A percentile compares a stretch with the other conserved stretches of the same genome.
Conservation (phyloP, 2,888 invertebrate species). For the Yponomeuta evonymella region DNA sequence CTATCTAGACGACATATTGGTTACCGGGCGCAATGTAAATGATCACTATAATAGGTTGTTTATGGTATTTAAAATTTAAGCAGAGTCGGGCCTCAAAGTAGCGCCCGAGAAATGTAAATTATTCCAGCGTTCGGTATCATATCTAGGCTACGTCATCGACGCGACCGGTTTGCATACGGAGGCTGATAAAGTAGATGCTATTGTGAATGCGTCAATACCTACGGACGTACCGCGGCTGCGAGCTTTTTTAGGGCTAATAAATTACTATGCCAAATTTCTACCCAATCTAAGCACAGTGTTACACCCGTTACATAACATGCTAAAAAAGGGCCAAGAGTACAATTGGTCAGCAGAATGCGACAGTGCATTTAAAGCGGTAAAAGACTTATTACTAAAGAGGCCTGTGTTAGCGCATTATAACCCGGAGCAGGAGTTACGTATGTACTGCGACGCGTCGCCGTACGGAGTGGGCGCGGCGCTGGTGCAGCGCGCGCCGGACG, state of each 20-base stretch:
- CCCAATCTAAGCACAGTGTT: conserved; percentile 5
- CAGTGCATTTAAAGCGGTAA: neutral
- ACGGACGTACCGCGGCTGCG: neutral
- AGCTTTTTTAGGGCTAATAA: conserved; percentile 10
- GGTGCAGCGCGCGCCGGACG: neutral
- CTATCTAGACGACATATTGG: neutral
- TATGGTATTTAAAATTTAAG: neutral
- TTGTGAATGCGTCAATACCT: neutral
- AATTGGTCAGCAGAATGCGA: conserved; percentile 2
- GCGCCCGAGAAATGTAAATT: conserved; percentile 5
- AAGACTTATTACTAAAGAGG: neutral
- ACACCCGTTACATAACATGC: neutral
- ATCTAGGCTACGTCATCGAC: conserved; percentile 8
- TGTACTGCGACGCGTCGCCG: conserved; percentile 13
- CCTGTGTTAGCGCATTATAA: conserved; percentile 9
- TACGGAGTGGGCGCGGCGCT: too few relatives aligned
- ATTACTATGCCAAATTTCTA: conserved; percentile 13
- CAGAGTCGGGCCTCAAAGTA: neutral
- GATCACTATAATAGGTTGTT: conserved; percentile 3
- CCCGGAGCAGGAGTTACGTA: neutral
- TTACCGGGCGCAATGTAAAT: neutral
- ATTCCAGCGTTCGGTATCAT: neutral
- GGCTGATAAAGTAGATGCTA: neutral
- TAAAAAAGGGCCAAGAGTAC: neutral
- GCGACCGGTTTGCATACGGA: conserved; percentile 7